phyloP scores from a whole-genome alignment of 2,888 invertebrate species.

The Tortrix viridana region DNA sequence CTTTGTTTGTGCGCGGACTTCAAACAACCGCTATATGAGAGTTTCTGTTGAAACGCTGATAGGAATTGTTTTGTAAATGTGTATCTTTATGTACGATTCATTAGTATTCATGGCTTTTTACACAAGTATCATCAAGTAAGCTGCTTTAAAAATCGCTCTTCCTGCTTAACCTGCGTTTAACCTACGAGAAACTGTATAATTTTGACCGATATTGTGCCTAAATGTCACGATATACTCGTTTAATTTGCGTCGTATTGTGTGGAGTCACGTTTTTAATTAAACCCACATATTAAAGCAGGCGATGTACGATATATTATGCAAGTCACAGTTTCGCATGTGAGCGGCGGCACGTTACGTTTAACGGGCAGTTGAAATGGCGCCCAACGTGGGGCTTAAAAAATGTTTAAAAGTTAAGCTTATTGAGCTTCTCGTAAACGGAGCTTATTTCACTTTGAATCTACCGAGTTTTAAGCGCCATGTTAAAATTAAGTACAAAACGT shows the following conservation, averaged over 20 bases:
- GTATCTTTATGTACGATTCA: conserved; percentile 17
- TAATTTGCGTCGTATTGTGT: conserved; percentile 48
- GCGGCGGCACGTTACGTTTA: conserved; percentile 50
- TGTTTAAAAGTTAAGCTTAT: conserved; percentile 36
- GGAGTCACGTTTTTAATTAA: conserved; percentile 74
- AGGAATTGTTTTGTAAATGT: conserved; percentile 19
- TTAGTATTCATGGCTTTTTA: conserved; percentile 19
- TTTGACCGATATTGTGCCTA: conserved; percentile 36
- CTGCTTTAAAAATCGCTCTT: conserved; percentile 29
- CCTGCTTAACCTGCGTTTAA: conserved; percentile 25
- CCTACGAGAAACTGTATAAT: conserved; percentile 24
- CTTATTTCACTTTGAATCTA: conserved; percentile 31
- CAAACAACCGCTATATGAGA: conserved; percentile 35
- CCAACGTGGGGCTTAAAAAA: conserved; percentile 48
- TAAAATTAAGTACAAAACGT: conserved; percentile 26
- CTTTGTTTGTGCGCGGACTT: conserved; percentile 40
- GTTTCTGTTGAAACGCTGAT: conserved; percentile 16
- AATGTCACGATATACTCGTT: conserved; percentile 31
- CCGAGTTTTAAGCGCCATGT: conserved; percentile 28
- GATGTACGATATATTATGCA: conserved; percentile 56
- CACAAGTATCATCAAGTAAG: conserved; percentile 20
- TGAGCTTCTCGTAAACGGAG: conserved; percentile 34
- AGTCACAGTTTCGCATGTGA: conserved; percentile 62
- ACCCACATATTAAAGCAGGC: conserved; percentile 58
- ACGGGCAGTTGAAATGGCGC: conserved; percentile 50